These are phyloP conservation scores for Ibycter americanus DNA, from an alignment of 2,797 vertebrate species.

Conservation along the genomic window DNA sequence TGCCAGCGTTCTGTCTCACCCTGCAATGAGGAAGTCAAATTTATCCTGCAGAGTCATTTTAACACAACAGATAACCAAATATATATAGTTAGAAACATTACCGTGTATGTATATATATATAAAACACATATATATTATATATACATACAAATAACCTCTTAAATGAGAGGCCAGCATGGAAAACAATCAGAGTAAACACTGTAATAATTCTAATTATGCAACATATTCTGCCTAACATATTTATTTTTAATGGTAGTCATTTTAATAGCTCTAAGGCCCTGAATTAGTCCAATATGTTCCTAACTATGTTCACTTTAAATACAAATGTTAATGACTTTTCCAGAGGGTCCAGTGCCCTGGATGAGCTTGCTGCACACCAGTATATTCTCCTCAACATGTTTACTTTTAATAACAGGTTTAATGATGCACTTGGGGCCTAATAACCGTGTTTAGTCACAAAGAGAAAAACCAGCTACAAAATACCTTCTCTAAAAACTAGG, in stretches of 20 bases:
- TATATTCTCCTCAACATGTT: background rate
- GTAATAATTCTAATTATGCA: slow-evolving; percentile 60
- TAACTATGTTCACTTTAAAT: slow-evolving; percentile 49
- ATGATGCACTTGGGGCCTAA: slow-evolving; percentile 60
- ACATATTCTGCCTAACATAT: slow-evolving; percentile 38
- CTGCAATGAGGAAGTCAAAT: slow-evolving; percentile 26
- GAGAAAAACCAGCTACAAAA: slow-evolving; percentile 57
- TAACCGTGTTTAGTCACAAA: slow-evolving; percentile 55
- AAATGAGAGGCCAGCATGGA: background rate
- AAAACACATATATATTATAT: background rate
- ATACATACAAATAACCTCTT: background rate
- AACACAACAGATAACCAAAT: background rate
- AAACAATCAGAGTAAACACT: slow-evolving; percentile 8
- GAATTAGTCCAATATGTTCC: slow-evolving; percentile 66
- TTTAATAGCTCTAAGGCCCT: slow-evolving; percentile 64
- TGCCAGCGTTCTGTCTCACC: background rate
- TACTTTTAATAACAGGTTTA: slow-evolving; percentile 63
- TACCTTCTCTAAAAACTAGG: slow-evolving; percentile 60
- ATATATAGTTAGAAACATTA: background rate
- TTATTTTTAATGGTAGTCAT: slow-evolving; percentile 59
- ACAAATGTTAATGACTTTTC: slow-evolving; percentile 60
- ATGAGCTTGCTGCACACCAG: background rate
- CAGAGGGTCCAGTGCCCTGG: slow-evolving; percentile 41
- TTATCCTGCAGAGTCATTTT: background rate
- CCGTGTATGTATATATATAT: background rate